These are phyloP conservation scores for Gracilinanus agilis DNA, from an alignment of 2,113 vertebrate species.

Conservation along the genomic window DNA sequence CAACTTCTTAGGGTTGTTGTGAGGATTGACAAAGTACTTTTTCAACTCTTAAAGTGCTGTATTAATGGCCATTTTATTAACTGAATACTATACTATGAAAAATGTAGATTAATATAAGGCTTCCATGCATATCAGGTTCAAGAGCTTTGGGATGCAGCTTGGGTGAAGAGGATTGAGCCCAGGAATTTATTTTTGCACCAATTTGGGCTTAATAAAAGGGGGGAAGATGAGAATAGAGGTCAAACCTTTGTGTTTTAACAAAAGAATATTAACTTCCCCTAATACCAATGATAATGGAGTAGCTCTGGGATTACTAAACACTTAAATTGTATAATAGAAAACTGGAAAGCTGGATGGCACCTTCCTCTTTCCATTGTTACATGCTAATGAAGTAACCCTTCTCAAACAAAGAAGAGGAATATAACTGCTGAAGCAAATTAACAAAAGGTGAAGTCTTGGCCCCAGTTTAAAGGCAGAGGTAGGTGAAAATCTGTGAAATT, in stretches of 20 bases:
- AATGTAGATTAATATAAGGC: neutral
- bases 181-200: neutral
- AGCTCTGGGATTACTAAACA: neutral
- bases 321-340: conserved; percentile 60
- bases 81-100: neutral
- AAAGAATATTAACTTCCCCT: conserved; percentile 61
- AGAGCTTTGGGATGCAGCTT: neutral
- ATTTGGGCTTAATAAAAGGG: neutral
- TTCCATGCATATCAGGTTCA: neutral
- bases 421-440: neutral
- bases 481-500: neutral
- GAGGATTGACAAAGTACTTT: neutral
- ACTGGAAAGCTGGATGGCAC: conserved; percentile 21
- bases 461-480: neutral
- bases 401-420: conserved; percentile 31
- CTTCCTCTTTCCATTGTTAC: conserved; percentile 56
- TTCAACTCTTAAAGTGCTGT: neutral
- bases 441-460: neutral
- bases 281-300: conserved; percentile 66
- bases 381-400: conserved; percentile 44
- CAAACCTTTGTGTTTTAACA: conserved; percentile 50
- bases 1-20: neutral
- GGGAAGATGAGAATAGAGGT: neutral
- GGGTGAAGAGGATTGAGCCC: neutral
- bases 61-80: neutral